These are phyloP conservation scores for Hedychridium roseum DNA, from an alignment of 2,888 invertebrate species.

Conservation along the genomic window DNA sequence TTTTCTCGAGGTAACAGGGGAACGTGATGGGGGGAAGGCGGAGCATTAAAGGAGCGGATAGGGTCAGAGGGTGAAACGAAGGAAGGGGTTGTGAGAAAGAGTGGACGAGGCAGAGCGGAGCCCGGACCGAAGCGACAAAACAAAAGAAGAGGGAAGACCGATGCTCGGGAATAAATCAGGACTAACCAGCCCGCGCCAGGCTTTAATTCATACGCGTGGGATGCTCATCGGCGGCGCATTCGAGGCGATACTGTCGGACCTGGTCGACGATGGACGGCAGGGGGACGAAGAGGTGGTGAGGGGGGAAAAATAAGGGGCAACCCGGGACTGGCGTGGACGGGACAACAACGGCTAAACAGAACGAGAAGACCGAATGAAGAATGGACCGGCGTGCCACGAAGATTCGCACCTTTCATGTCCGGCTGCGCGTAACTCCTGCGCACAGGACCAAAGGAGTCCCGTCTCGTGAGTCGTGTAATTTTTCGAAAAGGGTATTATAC, in stretches of 20 bases:
- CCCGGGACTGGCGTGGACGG: neutral
- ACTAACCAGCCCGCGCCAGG: slow-evolving; percentile 56
- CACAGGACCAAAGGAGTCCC: too few relatives aligned
- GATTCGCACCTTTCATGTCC: slow-evolving; percentile 21
- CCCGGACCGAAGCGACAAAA: slow-evolving; percentile 38
- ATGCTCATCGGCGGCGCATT: slow-evolving; percentile 39
- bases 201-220: slow-evolving; percentile 58
- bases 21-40: slow-evolving; percentile 4
- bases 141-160: slow-evolving; percentile 55
- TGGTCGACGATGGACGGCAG: slow-evolving; percentile 1
- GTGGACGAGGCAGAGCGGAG: slow-evolving; percentile 16
- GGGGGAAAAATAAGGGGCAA: slow-evolving; percentile 16
- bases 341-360: too few relatives aligned
- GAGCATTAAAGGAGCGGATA: slow-evolving; percentile 15
- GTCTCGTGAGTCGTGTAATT: too few relatives aligned
- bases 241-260: slow-evolving; percentile 10
- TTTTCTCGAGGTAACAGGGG: slow-evolving; percentile 16
- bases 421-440: slow-evolving; percentile 13
- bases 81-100: slow-evolving; percentile 16
- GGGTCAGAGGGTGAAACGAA: slow-evolving; percentile 14
- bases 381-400: slow-evolving; percentile 20
- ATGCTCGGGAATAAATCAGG: slow-evolving; percentile 61
- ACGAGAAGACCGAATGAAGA: slow-evolving; percentile 21
- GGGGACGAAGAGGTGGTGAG: slow-evolving; percentile 10
- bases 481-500: too few relatives aligned